phyloP scores from a whole-genome alignment of 2,797 vertebrate genomes.

The Australoheros facetus region DNA sequence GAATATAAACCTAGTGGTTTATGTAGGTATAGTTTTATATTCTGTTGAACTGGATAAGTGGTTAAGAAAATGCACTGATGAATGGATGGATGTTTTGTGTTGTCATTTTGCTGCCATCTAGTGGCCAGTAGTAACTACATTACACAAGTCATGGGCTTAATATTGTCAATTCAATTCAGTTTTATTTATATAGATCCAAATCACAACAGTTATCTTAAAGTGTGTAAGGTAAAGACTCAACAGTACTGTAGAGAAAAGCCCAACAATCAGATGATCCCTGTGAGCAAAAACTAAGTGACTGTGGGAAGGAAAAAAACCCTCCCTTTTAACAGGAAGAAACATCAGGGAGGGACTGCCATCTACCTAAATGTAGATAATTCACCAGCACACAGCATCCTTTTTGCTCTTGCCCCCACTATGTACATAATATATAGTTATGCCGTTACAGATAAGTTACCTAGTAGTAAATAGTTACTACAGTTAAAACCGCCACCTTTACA shows the following conservation, averaged over 20 bases:
- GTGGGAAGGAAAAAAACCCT: not conserved
- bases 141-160: not conserved
- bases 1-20: too few species aligned
- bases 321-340: not conserved
- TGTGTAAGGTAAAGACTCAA: not conserved
- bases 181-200: not conserved
- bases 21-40: too few species aligned
- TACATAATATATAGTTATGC: too few species aligned
- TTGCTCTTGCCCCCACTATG: too few species aligned
- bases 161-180: not conserved
- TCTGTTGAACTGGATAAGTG: not conserved
- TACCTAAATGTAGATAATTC: too few species aligned
- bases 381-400: too few species aligned
- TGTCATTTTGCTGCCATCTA: not conserved
- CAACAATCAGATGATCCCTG: not conserved
- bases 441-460: too few species aligned
- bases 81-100: not conserved
- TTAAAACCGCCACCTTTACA: too few species aligned
- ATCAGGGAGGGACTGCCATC: not conserved
- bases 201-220: not conserved
- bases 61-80: not conserved
- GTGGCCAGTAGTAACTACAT: not conserved
- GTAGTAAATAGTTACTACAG: too few species aligned
- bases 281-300: accelerated
- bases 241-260: too few species aligned